phyloP scores from a whole-genome alignment of 2,797 vertebrate genomes.

The Poliocrania exsul region DNA sequence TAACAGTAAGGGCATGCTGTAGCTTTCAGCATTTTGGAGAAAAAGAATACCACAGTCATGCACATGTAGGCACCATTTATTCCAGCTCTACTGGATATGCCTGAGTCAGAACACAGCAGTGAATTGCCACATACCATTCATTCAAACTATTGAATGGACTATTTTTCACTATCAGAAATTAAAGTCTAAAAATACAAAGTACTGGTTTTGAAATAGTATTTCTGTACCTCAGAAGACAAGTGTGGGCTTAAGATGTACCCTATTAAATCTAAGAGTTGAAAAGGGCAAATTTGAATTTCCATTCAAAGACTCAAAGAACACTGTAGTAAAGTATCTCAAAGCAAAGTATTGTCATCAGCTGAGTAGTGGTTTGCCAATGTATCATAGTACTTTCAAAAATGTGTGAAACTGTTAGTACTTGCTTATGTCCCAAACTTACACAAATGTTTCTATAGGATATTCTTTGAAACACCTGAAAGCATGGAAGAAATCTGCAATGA shows the following conservation, averaged over 20 bases:
- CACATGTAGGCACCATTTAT: neutral
- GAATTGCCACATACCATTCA: neutral
- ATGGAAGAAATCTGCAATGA: conserved; percentile 82
- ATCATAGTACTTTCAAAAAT: neutral
- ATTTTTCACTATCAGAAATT: neutral
- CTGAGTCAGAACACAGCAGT: neutral
- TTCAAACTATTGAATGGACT: neutral
- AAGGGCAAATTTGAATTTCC: neutral
- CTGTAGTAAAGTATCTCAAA: neutral
- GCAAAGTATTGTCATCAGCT: neutral
- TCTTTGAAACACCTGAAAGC: conserved; percentile 84
- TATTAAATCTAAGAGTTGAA: neutral
- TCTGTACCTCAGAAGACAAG: neutral
- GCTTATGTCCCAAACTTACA: neutral
- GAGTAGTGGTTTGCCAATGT: neutral
- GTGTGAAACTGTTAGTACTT: neutral
- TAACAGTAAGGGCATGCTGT: neutral
- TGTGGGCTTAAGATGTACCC: neutral
- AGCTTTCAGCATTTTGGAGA: neutral
- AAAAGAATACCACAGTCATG: neutral
- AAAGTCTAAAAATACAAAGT: neutral
- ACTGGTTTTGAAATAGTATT: neutral
- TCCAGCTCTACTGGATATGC: neutral
- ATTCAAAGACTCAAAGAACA: neutral
- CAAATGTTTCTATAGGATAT: conserved; percentile 75